A percentile compares a stretch with the other conserved stretches of the same genome.
These are phyloP conservation scores for Moxostoma hubbsi DNA, from an alignment of 2,797 vertebrate species.

Conservation along the genomic window DNA sequence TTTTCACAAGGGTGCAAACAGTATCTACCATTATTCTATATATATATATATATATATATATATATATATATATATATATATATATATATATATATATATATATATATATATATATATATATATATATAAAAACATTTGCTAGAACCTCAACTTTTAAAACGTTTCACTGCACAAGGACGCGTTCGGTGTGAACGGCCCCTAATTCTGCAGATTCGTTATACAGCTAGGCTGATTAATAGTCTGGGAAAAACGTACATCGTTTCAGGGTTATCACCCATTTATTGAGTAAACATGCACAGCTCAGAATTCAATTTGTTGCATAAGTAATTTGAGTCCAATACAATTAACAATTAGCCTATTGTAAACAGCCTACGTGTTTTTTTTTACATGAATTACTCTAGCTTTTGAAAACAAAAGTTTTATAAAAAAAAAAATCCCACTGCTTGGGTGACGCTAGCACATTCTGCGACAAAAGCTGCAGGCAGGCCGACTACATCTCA, in stretches of 20 bases:
- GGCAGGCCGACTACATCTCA: slow-evolving; percentile 45
- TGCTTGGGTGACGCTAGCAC: not conserved
- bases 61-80: too few species aligned
- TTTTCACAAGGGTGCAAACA: too few species aligned
- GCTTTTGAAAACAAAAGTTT: slow-evolving; percentile 9
- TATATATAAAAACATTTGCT: too few species aligned
- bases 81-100: too few species aligned
- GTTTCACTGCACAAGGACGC: too few species aligned
- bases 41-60: too few species aligned
- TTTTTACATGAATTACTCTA: not conserved
- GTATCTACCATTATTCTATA: too few species aligned
- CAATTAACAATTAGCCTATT: too few species aligned
- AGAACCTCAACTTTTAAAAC: too few species aligned
- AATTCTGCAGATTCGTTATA: slow-evolving; percentile 14
- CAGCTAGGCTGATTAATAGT: not conserved
- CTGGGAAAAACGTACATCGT: not conserved
- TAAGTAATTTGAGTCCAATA: too few species aligned
- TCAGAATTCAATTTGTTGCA: not conserved
- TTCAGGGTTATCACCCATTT: not conserved
- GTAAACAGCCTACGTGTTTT: not conserved
- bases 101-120: too few species aligned
- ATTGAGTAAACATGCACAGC: not conserved
- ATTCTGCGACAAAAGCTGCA: slow-evolving; percentile 57
- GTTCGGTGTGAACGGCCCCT: too few species aligned
- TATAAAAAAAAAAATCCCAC: not conserved